Evolutionary conservation across 2,888 invertebrate genomes (phyloP), one percentile per base, ranked within the genome.

Genomic region (Drosophila recens): DNA sequence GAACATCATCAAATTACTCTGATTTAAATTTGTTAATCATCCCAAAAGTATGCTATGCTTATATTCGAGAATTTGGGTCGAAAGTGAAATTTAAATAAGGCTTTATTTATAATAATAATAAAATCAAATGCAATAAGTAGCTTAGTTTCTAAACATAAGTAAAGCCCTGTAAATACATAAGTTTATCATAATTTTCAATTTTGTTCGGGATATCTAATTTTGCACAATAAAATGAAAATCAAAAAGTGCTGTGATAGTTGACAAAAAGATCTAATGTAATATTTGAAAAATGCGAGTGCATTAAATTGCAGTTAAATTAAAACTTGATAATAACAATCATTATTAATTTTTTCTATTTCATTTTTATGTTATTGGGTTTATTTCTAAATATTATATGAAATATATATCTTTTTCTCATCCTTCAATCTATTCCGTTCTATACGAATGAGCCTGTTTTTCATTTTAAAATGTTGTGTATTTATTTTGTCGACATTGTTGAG

Each of bases 241-340:
- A 90, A 90, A 83, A 90, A 89, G 90, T 90, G 90, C 90, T 90
- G 90, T 90, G 90, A 90, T 90, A 90, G 89, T 81, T 82, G 81
- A 80, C 67, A 56, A 74, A 56, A 67, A 9, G 53, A 70, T 67
- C 65, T 66, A 66, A 72, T 73, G 53, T 61, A 48, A 77, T 53
- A 61, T 61, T 42, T 68, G 27, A 72, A 53, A 61, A 36, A 67
- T 57, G 63, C 62, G 48, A 63, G 20, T 63, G 63, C 61, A 68
- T 72, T 65, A 34, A 67, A 77, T 77, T 61, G 33, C 33, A 75
- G 72, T 62, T 71, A 51, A 49, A 49, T 67, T 51, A 52, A 43
- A 51, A 51, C 46, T 46, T 42, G 53, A 61, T 23, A 58, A 57
- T 34, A 67, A 63, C 23, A 45, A 45, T 59, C 42, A 27, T 40